These are phyloP conservation scores for Eristalinus aeneus DNA, from an alignment of 2,888 invertebrate species.

Conservation along the genomic window DNA sequence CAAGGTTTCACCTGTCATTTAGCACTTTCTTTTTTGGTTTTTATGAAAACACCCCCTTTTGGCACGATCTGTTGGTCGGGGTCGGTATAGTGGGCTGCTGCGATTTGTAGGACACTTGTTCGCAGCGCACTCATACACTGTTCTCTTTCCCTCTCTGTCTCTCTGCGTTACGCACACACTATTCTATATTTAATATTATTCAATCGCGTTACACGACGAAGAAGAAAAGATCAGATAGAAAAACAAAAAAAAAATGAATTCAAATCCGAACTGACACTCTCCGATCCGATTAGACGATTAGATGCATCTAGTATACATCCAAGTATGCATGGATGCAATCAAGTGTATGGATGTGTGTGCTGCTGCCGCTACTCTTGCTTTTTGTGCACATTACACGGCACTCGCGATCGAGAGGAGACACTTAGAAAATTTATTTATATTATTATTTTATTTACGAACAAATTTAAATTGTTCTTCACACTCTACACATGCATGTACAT, in stretches of 20 bases:
- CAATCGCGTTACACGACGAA: slow-evolving; percentile 57
- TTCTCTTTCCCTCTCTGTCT: slow-evolving; percentile 42
- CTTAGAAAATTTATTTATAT: slow-evolving; percentile 67
- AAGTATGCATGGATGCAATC: slow-evolving; percentile 72
- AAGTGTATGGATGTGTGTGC: slow-evolving; percentile 65
- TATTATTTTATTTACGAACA: slow-evolving; percentile 70
- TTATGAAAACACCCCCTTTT: not conserved
- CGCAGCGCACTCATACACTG: not conserved
- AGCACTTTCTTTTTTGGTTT: slow-evolving; percentile 23
- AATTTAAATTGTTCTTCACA: slow-evolving; percentile 70
- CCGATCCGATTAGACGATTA: slow-evolving; percentile 33
- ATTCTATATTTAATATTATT: slow-evolving; percentile 69
- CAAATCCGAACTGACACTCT: slow-evolving; percentile 46
- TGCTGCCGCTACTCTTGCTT: not conserved
- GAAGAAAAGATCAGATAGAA: not conserved
- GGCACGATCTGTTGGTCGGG: not conserved
- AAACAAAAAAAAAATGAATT: slow-evolving; percentile 29
- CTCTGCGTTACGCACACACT: slow-evolving; percentile 57
- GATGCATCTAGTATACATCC: slow-evolving; percentile 38
- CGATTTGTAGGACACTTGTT: slow-evolving; percentile 67
- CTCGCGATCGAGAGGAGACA: slow-evolving; percentile 40
- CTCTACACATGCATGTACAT: slow-evolving; percentile 47
- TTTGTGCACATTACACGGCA: slow-evolving; percentile 47
- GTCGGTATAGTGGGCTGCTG: not conserved
- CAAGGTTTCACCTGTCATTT: slow-evolving; percentile 45